Evolutionary conservation across 2,797 vertebrate species (phyloP), one percentile per base, ranked within the genome.

Genomic region (Tamandua tetradactyla): DNA sequence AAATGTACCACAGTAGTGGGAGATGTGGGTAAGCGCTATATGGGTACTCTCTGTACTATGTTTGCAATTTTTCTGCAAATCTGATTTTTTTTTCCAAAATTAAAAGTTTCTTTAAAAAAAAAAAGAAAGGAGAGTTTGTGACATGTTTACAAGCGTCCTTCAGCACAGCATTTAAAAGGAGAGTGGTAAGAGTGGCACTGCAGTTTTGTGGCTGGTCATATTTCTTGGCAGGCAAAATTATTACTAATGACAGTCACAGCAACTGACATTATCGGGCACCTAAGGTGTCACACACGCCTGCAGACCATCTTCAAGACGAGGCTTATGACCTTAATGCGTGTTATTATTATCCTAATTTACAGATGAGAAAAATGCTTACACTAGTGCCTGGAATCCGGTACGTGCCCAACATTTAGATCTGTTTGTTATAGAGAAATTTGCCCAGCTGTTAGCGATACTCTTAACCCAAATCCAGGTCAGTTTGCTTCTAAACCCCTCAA

Each of bases 31-130:
- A 74, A 79, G 49, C 30, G 42, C 89, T 49, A 49, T 0, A 64
- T 13, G 40, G 27, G n/a, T 64, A 80, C 27, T 79, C 47, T 61
- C 62, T 22, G 14, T 44, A 47, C n/a, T 47, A n/a, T 72, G 74
- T 42, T 55, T 47, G 13, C 25, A 78, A 55, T 79, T 81, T 94
- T 44, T 44, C 42, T 79, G 8, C 37, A 92, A 92, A 78, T 42
- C n/a, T 81, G 59, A 68, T 80, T 62, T 80, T 79, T 85, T 79
- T 85, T 47, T 66, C 52, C 40, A 64, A 86, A 90, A 83, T 88
- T 3, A 66, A 91, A 93, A 42, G 7, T 8, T 59, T 42, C 69
- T 59, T 55, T 71, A n/a, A 72, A 42, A 13, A 30, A 44, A 66
- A 88, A 42, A 84, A 61, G 42, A 88, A 75, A 55, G 44, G 25